These are phyloP conservation scores for Hydrozoanthus tunicans DNA, from an alignment of 64 coral and sea anemone genomes.

Conservation along the genomic window DNA sequence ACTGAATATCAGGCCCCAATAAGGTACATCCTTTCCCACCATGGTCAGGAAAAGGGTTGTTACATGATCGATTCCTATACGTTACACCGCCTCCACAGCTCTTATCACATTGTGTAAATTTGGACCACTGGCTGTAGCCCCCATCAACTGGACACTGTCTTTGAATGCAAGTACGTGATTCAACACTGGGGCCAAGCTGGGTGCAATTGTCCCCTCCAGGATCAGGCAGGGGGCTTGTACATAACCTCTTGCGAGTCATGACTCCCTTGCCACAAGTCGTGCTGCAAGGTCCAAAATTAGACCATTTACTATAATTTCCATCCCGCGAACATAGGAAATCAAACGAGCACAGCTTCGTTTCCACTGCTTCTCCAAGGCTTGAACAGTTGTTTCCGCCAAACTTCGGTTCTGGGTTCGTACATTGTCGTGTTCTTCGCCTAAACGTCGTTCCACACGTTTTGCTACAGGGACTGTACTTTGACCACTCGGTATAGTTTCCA, in stretches of 20 bases:
- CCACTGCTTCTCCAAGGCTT: conserved; percentile 35
- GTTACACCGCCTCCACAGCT: conserved; percentile 40
- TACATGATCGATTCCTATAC: conserved; percentile 49
- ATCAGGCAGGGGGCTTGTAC: conserved; percentile 57
- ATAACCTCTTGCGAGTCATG: conserved; percentile 53
- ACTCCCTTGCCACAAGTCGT: conserved; percentile 62
- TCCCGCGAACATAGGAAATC: conserved; percentile 32
- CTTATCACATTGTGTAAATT: conserved; percentile 36
- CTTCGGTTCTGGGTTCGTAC: conserved; percentile 46
- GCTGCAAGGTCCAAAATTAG: conserved; percentile 62
- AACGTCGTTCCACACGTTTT: conserved; percentile 63
- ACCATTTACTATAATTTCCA: conserved; percentile 69
- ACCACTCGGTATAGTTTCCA: conserved; percentile 73
- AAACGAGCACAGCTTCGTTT: conserved; percentile 60
- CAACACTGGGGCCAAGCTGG: not conserved
- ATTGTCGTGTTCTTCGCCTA: conserved; percentile 48
- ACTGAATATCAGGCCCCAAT: conserved; percentile 47
- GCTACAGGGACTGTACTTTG: conserved; percentile 53
- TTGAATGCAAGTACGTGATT: conserved; percentile 16
- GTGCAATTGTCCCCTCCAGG: conserved; percentile 38
- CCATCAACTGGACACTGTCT: conserved; percentile 17
- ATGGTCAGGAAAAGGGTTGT: conserved; percentile 5
- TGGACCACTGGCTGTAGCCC: conserved; percentile 32
- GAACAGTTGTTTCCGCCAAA: conserved; percentile 67
- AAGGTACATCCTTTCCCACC: conserved; percentile 63